Percentiles rank a stretch among this genome's conserved stretches.
Evolutionary conservation across 2,113 vertebrate species (phyloP).

Genomic region (Pteropus alecto): DNA sequence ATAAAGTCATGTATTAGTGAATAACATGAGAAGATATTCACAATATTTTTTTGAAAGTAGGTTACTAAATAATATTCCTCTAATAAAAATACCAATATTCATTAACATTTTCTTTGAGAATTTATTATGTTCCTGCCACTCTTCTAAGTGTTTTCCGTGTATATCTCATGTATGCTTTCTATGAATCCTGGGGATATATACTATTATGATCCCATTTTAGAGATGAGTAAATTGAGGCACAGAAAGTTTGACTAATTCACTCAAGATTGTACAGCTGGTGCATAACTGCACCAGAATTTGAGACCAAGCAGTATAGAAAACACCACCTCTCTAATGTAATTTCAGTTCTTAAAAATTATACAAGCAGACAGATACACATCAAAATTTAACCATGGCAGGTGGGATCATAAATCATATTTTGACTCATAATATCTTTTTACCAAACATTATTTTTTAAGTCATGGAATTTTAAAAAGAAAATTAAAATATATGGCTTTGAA

Average conservation of each 20-base stretch:
- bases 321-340: neutral
- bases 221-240: neutral
- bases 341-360: neutral
- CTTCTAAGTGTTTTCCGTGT: neutral
- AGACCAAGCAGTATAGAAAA: neutral
- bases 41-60: neutral
- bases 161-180: neutral
- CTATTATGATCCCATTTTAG: neutral
- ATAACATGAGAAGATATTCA: conserved; percentile 5
- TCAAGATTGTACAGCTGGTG: neutral
- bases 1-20: neutral
- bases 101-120: neutral
- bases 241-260: neutral
- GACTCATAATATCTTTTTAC: conserved; percentile 3
- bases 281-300: neutral
- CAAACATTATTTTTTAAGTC: neutral
- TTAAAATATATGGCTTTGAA: neutral
- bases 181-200: neutral
- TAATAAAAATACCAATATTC: neutral
- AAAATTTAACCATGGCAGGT: neutral
- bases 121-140: neutral
- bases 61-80: neutral
- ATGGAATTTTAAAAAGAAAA: conserved; percentile 8
- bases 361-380: neutral
- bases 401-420: neutral